Percentiles rank a stretch among this genome's conserved stretches.
phyloP scores from a whole-genome alignment of 2,797 vertebrate species.

The Halcyon badia region DNA sequence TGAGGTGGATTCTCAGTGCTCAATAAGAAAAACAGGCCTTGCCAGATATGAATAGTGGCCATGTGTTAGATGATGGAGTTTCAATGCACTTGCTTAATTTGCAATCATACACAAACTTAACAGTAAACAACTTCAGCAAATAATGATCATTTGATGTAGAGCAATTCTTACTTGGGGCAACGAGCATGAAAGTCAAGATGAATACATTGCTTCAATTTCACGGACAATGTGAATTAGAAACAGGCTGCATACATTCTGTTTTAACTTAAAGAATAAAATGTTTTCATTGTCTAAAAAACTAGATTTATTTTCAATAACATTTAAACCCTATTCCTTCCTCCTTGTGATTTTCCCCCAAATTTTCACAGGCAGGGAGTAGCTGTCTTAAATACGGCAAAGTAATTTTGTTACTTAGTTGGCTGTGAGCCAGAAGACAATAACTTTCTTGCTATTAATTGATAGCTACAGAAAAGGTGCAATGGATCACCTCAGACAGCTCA shows the following conservation, averaged over 20 bases:
- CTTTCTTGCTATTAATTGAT: constrained; percentile 43
- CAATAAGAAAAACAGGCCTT: constrained; percentile 4
- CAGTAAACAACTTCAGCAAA: constrained; percentile 67
- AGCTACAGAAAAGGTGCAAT: constrained; percentile 23
- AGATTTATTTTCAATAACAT: constrained; percentile 66
- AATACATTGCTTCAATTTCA: constrained; percentile 67
- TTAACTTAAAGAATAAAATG: constrained; percentile 73
- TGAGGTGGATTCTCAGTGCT: not conserved
- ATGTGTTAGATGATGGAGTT: not conserved
- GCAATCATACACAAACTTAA: constrained; percentile 53
- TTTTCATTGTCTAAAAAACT: constrained; percentile 69
- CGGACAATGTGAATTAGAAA: constrained; percentile 73
- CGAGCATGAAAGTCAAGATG: constrained; percentile 67
- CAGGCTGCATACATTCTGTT: constrained; percentile 65
- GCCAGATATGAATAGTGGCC: not conserved
- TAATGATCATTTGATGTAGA: constrained; percentile 55
- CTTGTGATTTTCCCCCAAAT: constrained; percentile 12
- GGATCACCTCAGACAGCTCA: constrained; percentile 20
- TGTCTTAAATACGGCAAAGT: constrained; percentile 19
- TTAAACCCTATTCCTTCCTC: constrained; percentile 47
- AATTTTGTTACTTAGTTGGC: constrained; percentile 30
- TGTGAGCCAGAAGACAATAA: not conserved
- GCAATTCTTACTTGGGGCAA: constrained; percentile 65
- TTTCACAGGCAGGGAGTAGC: not conserved
- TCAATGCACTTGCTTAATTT: constrained; percentile 45